Conservation (phyloP, 1,140 invertebrate species). For the Bombus waltoni region DNA sequence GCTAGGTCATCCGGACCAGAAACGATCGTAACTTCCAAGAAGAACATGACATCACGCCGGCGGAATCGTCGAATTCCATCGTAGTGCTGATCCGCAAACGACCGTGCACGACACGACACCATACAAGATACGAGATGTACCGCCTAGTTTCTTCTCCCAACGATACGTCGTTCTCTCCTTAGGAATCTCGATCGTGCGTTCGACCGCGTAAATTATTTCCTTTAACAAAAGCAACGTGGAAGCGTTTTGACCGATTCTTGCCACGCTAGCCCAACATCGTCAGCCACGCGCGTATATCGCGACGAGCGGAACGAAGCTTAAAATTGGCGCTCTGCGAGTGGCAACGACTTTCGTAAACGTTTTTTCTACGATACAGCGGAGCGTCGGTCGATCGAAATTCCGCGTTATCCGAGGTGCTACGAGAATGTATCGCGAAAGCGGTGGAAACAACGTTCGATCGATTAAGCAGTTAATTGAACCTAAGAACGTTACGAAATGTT, state of each 20-base stretch:
- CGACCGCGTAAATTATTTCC: background rate
- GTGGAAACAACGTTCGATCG: too few relatives aligned
- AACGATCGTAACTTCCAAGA: conserved; percentile 34
- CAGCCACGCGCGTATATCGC: too few relatives aligned
- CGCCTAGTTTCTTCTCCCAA: background rate
- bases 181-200: background rate
- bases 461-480: too few relatives aligned
- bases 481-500: too few relatives aligned
- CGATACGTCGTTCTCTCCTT: background rate
- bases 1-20: background rate
- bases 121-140: background rate
- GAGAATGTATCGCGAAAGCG: too few relatives aligned
- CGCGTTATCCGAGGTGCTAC: too few relatives aligned
- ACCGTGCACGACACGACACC: background rate
- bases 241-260: background rate
- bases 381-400: too few relatives aligned
- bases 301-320: too few relatives aligned
- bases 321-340: too few relatives aligned
- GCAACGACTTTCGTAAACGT: too few relatives aligned
- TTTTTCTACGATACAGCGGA: too few relatives aligned
- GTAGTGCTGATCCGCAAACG: conserved; percentile 25
- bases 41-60: conserved; percentile 37
- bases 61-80: conserved; percentile 41
- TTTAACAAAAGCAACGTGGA: background rate
- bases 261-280: background rate